Conservation (phyloP, 2,888 invertebrate species). For the Hypomecis punctinalis region DNA sequence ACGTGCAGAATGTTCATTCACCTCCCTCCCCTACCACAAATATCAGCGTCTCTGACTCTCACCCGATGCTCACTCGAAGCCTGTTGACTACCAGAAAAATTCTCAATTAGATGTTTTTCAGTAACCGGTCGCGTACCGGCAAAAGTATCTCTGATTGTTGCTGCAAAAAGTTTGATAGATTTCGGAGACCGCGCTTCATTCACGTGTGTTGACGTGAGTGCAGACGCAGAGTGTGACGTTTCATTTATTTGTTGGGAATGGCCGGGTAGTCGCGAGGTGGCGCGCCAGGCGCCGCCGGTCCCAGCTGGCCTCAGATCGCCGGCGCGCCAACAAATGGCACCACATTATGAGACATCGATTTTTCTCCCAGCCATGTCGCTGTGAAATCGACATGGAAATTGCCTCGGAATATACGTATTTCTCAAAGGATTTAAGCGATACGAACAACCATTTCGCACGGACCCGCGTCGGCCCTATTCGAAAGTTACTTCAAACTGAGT, state of each 20-base stretch:
- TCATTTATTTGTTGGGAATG: no score
- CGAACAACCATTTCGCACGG: background rate
- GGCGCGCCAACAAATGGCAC: constrained; percentile 38
- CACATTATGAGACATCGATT: constrained; percentile 41
- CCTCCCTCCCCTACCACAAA: background rate
- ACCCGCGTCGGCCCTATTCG: background rate
- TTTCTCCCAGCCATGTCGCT: constrained; percentile 35
- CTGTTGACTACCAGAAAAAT: no score
- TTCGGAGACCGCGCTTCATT: no score
- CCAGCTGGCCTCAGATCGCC: constrained; percentile 21
- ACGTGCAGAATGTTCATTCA: no score
- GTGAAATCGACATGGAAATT: constrained; percentile 31
- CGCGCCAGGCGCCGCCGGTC: background rate
- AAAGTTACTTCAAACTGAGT: constrained; percentile 3
- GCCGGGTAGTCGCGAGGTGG: background rate
- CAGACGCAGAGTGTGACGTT: no score
- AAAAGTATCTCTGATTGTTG: no score
- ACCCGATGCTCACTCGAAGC: no score
- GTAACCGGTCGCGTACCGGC: no score
- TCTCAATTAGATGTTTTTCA: no score
- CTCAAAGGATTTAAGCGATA: constrained; percentile 10
- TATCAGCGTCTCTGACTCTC: no score
- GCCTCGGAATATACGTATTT: constrained; percentile 18
- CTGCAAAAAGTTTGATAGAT: no score
- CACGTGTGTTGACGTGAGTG: no score